These are phyloP conservation scores for Bucorvus abyssinicus DNA, from an alignment of 2,797 vertebrate species.

Conservation along the genomic window DNA sequence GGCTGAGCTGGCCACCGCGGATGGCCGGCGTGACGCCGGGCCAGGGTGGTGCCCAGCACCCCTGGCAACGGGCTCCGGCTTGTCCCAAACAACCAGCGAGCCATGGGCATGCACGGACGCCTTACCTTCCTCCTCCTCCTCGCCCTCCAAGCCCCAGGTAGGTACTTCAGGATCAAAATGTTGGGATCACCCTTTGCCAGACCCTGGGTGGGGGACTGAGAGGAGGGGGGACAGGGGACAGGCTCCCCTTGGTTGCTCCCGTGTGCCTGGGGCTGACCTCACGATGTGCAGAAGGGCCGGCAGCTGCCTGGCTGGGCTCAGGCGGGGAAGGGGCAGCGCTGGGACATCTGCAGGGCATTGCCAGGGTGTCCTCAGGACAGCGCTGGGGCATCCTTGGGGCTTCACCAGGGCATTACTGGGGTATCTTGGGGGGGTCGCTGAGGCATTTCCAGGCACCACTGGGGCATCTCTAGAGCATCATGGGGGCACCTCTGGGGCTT, in stretches of 20 bases:
- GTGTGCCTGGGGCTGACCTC: background rate
- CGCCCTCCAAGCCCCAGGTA: constrained; percentile 7
- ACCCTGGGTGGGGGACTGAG: background rate
- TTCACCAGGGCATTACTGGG: background rate
- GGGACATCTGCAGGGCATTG: background rate
- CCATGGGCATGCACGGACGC: background rate
- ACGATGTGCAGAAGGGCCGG: background rate
- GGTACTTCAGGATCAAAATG: background rate
- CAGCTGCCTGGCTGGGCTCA: background rate
- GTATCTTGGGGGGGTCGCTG: too few species aligned
- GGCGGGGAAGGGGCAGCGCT: background rate
- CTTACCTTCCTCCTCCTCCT: constrained; percentile 1
- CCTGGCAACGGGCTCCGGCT: constrained; percentile 30
- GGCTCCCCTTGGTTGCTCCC: accelerated
- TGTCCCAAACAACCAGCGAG: constrained; percentile 37
- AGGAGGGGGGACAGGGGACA: too few species aligned
- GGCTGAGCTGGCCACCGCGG: background rate
- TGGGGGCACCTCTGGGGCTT: background rate
- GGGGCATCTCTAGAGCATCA: background rate
- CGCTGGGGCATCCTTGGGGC: background rate
- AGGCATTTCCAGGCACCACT: background rate
- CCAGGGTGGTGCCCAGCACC: background rate
- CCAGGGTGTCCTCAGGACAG: background rate
- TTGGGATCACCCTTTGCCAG: background rate
- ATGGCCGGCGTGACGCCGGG: background rate